A percentile compares a stretch with the other conserved stretches of the same genome.
These are phyloP conservation scores for Saccopteryx bilineata DNA, from an alignment of 2,113 vertebrate species.

Conservation along the genomic window DNA sequence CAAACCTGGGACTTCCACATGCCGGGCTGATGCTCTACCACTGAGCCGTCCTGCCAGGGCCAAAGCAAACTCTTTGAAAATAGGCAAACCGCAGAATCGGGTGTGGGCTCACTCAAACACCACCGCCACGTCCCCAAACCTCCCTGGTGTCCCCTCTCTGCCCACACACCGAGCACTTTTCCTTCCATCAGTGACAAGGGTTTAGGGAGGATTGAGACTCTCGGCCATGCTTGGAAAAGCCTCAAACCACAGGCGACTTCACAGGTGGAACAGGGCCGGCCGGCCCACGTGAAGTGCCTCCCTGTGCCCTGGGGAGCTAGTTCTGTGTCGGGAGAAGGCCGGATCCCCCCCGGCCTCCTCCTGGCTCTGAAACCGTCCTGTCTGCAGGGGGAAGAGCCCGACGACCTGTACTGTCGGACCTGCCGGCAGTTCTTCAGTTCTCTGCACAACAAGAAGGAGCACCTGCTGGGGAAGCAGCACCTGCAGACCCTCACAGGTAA, in stretches of 20 bases:
- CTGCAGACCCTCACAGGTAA: slow-evolving; percentile 67
- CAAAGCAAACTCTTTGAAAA: neutral
- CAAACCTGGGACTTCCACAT: too few relatives aligned
- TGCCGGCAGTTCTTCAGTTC: slow-evolving; percentile 61
- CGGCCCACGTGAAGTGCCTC: rapidly evolving
- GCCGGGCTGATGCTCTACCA: too few relatives aligned
- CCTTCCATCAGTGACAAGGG: rapidly evolving
- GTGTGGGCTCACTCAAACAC: too few relatives aligned
- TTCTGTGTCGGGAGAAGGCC: neutral
- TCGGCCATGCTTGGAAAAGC: neutral
- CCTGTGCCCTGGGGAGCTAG: neutral
- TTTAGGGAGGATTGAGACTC: neutral
- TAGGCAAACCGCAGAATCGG: neutral
- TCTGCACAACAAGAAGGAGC: slow-evolving; percentile 69
- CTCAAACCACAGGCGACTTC: rapidly evolving
- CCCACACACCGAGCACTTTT: rapidly evolving
- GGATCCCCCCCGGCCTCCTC: too few relatives aligned
- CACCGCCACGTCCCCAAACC: rapidly evolving
- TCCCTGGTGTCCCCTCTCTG: neutral
- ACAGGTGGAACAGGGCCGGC: neutral
- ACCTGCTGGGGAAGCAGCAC: slow-evolving; percentile 65
- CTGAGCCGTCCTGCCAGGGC: too few relatives aligned
- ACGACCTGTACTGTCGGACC: slow-evolving; percentile 48
- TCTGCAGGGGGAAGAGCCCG: slow-evolving; percentile 38
- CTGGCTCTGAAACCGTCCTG: neutral